A percentile compares a stretch with the other conserved stretches of the same genome.
These are phyloP conservation scores for Temnothorax curvispinosus DNA, from an alignment of 1,140 invertebrate genomes.

Conservation along the genomic window DNA sequence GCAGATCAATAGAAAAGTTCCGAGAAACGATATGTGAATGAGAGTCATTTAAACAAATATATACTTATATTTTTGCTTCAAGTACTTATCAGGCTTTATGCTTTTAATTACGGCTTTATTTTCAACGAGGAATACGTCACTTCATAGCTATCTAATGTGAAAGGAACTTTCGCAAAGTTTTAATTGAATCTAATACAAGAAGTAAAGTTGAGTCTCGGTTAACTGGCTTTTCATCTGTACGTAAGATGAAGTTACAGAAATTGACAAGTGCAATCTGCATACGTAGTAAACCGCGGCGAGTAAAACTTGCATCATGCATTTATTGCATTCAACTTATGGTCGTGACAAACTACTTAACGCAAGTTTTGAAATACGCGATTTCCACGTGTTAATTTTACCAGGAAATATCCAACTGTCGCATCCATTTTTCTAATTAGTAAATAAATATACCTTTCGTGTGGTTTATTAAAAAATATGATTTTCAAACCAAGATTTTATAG, in stretches of 20 bases:
- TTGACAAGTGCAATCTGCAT: slow-evolving; percentile 49
- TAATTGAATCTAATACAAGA: slow-evolving; percentile 53
- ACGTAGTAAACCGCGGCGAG: not conserved
- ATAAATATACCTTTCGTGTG: not conserved
- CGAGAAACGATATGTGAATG: not conserved
- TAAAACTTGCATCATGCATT: slow-evolving; percentile 20
- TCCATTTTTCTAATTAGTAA: not conserved
- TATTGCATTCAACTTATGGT: not conserved
- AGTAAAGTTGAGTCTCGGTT: slow-evolving; percentile 14
- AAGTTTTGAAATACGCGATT: not conserved
- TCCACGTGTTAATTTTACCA: not conserved
- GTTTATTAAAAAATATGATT: slow-evolving; percentile 9
- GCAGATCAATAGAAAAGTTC: not conserved
- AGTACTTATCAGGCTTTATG: slow-evolving; percentile 5
- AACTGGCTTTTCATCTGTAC: slow-evolving; percentile 5
- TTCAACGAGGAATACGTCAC: not conserved
- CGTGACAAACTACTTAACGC: slow-evolving; percentile 11
- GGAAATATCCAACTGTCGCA: not conserved
- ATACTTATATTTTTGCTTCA: not conserved
- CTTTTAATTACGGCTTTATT: slow-evolving; percentile 22
- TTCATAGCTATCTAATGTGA: slow-evolving; percentile 35
- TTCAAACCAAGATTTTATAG: not conserved
- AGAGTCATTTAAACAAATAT: not conserved
- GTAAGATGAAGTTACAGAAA: slow-evolving; percentile 43
- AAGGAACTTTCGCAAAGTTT: slow-evolving; percentile 25